Base-by-base conservation (phyloP, 2,797 vertebrate species). In the Pempheris klunzingeri region DNA sequence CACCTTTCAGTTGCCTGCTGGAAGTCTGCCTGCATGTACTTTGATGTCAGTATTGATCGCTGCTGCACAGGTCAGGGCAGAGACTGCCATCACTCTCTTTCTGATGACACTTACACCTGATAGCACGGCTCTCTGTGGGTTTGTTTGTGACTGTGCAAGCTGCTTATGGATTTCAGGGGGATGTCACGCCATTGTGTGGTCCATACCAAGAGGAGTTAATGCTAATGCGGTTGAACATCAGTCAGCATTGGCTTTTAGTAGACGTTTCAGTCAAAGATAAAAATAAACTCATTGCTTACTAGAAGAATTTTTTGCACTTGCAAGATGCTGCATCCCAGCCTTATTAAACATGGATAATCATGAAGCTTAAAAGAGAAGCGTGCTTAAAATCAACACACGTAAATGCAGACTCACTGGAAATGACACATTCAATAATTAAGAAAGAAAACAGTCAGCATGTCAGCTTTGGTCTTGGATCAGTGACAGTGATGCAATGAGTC, bases 31-130 rank as follows among this genome's bases (percentile, higher is more conserved):
- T 43, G 89, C 76, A 74, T 87, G 71, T 81, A 36, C 78, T 81
- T 50, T 74, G 83, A 84, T 88, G 84, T 81, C 66, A 32, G 83
- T 77, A 91, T 93, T 55, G 91, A 93, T 93, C 60, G 76, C 34
- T 12, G 69, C 53, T 39, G 80, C 53, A 12, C 77, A 70, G 86
- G 88, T 87, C 87, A 83, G 75, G 78, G 70, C 79, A 82, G 80
- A 78, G 52, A 13, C 69, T 18, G 76, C 57, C 84, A 90, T 91
- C 79, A 58, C 59, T 84, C 84, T 85, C 76, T 20, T 30, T 46
- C 75, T 77, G 81, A 77, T 71, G 85, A 81, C 78, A 87, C 73
- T 53, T 18, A 78, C 64, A 79, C 55, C 80, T 80, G 47, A 84
- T 28, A 70, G 74, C 71, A 28, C 5, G 18, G 76, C 44, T 82